Evolutionary conservation across 2,888 invertebrate genomes (phyloP).

Genomic region (Chrysolina americana): DNA sequence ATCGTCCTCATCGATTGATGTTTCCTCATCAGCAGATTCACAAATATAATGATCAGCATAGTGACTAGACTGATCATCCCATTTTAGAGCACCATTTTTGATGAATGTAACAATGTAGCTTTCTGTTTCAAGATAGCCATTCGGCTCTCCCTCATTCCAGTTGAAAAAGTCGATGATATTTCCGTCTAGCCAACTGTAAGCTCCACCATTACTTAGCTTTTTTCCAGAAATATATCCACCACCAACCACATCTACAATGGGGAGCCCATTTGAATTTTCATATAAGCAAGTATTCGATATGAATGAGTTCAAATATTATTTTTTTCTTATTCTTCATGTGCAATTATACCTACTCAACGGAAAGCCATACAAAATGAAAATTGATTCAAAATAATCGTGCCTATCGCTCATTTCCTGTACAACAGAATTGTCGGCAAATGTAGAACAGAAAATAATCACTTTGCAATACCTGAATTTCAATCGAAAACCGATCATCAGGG

Average conservation of each 20-base stretch:
- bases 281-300: too few relatives aligned
- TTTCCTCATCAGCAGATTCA: conserved; percentile 11
- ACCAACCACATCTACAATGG: neutral
- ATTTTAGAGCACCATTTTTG: conserved; percentile 2
- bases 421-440: too few relatives aligned
- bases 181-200: conserved; percentile 30
- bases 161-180: conserved; percentile 3
- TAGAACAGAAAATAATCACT: too few relatives aligned
- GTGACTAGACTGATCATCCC: conserved; percentile 38
- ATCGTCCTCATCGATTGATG: neutral
- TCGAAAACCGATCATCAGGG: too few relatives aligned
- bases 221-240: neutral
- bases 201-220: neutral
- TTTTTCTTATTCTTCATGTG: too few relatives aligned
- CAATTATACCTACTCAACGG: too few relatives aligned
- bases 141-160: conserved; percentile 33
- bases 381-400: too few relatives aligned
- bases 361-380: too few relatives aligned
- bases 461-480: too few relatives aligned
- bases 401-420: too few relatives aligned
- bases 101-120: conserved; percentile 30
- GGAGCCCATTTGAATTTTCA: too few relatives aligned
- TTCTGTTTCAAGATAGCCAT: conserved; percentile 30
- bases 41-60: conserved; percentile 32
- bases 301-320: too few relatives aligned